phyloP scores from a whole-genome alignment of 2,113 vertebrate species.

The Pelobates fuscus region DNA sequence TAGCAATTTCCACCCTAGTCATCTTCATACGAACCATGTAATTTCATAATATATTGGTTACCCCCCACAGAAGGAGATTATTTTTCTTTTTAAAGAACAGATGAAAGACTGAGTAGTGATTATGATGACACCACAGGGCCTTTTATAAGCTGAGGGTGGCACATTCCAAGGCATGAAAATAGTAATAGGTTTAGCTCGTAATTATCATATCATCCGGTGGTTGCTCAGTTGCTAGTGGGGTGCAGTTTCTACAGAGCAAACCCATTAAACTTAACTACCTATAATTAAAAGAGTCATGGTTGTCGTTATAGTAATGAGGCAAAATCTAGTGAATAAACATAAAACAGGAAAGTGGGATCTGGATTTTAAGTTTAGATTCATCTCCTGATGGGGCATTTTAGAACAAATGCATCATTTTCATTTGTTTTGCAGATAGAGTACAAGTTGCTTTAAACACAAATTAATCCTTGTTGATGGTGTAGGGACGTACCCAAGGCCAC shows the following conservation, averaged over 20 bases:
- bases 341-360: too few species aligned
- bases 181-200: conserved; percentile 51
- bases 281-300: conserved; percentile 10
- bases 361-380: too few species aligned
- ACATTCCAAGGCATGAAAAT: conserved; percentile 52
- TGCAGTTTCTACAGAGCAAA: neutral
- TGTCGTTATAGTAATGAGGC: conserved; percentile 13
- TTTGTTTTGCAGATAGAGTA: too few species aligned
- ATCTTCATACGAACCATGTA: too few species aligned
- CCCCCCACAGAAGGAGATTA: too few species aligned
- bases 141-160: conserved; percentile 28
- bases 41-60: too few species aligned
- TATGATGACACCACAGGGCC: conserved; percentile 18
- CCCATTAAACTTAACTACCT: conserved; percentile 28
- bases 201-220: conserved; percentile 18
- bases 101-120: conserved; percentile 42
- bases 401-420: too few species aligned
- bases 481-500: too few species aligned
- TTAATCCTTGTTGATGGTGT: too few species aligned
- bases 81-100: conserved; percentile 17
- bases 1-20: too few species aligned
- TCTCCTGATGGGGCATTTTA: too few species aligned
- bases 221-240: neutral
- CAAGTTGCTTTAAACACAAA: too few species aligned
- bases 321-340: conserved; percentile 4